Evolutionary conservation across 2,888 invertebrate species (phyloP), one percentile per base, ranked within the genome.

Genomic region (Pyralis farinalis): DNA sequence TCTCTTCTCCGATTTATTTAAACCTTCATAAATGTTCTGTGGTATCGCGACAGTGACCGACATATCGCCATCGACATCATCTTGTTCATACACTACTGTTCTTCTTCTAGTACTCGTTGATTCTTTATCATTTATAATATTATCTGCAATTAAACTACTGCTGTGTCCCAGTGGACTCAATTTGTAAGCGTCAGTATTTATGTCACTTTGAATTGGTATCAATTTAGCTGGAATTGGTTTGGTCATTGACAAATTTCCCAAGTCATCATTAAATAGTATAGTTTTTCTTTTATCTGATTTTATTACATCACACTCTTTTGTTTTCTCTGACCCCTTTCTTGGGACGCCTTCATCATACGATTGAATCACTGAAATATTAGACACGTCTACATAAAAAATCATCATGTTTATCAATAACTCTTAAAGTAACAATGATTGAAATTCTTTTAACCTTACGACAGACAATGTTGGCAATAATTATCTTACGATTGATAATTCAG

Each of bases 221-320:
- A 39, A 10, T 12, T 43, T 43, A 0, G 37, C 36, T 4, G 55
- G 44, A 1, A 63, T 36, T 0, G 51, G 51, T 44, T 60, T 55
- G 2, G 59, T 60, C 22, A 63, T 49, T 4, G 65, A 65, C 34
- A 63, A 28, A 37, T 63, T 43, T 0, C 49, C 46, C 8, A 34
- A 30, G 5, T 47, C 46, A 42, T 58, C 55, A 37, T 63, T 53
- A 32, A 54, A 64, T 7, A 64, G 40, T 10, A 56, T 53, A 8
- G 59, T 62, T 35, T 47, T 53, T 22, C 52, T 31, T 21, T 22
- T 37, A 6, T 22, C 30, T 5, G 22, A 10, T 12, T 22, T 22
- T 16, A 3, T 16, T 3, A 3, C 16, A 16, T 16, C 4, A n/a
- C n/a, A n/a, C n/a, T n/a, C n/a, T n/a, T n/a, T n/a, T n/a, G n/a